Percentiles rank a stretch among this genome's conserved stretches.
These are phyloP conservation scores for Harpalus rufipes DNA, from an alignment of 2,888 invertebrate genomes.

Conservation along the genomic window DNA sequence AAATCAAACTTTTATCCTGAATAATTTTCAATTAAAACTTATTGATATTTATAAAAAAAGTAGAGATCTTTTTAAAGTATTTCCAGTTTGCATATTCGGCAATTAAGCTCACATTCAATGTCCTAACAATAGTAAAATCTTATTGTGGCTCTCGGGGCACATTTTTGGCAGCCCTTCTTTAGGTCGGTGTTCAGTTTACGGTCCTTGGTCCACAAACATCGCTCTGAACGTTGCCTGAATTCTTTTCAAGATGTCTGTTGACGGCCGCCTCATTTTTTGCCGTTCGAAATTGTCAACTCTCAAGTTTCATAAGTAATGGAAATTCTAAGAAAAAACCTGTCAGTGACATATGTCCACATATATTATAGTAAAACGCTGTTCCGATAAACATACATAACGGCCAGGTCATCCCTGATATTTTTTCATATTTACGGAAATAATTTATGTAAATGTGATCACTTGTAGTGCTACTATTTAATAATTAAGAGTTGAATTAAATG, in stretches of 20 bases:
- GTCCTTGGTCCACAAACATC: slow-evolving; percentile 46
- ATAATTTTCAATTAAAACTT: not conserved
- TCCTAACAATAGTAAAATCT: not conserved
- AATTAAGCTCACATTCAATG: slow-evolving; percentile 20
- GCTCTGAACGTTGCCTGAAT: slow-evolving; percentile 36
- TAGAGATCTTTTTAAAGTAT: not conserved
- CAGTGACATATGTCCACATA: slow-evolving; percentile 64
- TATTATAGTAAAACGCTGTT: slow-evolving; percentile 57
- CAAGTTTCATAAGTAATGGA: slow-evolving; percentile 67
- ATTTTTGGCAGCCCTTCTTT: slow-evolving; percentile 34
- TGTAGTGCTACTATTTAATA: slow-evolving; percentile 2
- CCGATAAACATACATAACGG: slow-evolving; percentile 36
- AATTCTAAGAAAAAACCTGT: slow-evolving; percentile 66
- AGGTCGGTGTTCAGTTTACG: slow-evolving; percentile 17
- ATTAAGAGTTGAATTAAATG: slow-evolving; percentile 8
- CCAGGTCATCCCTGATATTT: slow-evolving; percentile 29
- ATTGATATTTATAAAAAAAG: not conserved
- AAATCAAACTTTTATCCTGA: not conserved
- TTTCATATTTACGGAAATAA: slow-evolving; percentile 11
- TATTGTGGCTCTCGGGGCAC: slow-evolving; percentile 17
- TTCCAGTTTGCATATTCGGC: slow-evolving; percentile 23
- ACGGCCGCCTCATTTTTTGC: slow-evolving; percentile 63
- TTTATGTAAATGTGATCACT: slow-evolving; percentile 38
- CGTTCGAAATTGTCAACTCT: slow-evolving; percentile 64
- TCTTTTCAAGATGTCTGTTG: slow-evolving; percentile 61